These are phyloP conservation scores for Sapajus apella DNA, from an alignment of 2,113 vertebrate genomes.

Conservation along the genomic window DNA sequence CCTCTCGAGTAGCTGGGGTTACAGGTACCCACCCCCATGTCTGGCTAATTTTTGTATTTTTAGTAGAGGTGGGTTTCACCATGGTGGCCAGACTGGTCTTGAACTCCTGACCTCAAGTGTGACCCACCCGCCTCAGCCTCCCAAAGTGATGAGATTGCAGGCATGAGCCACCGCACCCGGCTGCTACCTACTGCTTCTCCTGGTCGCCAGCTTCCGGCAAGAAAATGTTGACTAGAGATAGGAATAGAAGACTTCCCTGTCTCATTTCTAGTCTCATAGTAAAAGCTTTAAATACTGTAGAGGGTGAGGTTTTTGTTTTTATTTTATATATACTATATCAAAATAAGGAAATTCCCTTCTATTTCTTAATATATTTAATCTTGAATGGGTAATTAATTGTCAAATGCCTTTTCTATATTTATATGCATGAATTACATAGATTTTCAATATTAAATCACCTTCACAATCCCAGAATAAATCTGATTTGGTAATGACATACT, in stretches of 20 bases:
- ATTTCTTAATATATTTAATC: neutral
- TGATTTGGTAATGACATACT: neutral
- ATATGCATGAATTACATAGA: neutral
- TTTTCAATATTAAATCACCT: neutral
- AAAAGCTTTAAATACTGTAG: neutral
- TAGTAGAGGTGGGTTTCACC: no score
- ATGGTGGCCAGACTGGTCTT: no score
- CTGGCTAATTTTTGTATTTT: no score
- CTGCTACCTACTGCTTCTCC: neutral
- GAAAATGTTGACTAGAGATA: neutral
- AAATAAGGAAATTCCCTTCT: neutral
- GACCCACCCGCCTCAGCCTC: no score
- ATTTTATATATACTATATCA: neutral
- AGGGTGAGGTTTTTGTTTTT: neutral
- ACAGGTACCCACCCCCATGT: no score
- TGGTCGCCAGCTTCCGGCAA: neutral
- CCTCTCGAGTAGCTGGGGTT: no score
- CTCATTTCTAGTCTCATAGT: neutral
- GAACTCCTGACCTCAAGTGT: no score
- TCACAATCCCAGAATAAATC: neutral
- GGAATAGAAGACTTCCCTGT: neutral
- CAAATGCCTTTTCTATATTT: no score
- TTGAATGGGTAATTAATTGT: neutral
- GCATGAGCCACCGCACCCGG: rapidly evolving
- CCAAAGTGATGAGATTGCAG: no score